Conservation (phyloP, 1,140 invertebrate genomes). For the Apis cerana region DNA sequence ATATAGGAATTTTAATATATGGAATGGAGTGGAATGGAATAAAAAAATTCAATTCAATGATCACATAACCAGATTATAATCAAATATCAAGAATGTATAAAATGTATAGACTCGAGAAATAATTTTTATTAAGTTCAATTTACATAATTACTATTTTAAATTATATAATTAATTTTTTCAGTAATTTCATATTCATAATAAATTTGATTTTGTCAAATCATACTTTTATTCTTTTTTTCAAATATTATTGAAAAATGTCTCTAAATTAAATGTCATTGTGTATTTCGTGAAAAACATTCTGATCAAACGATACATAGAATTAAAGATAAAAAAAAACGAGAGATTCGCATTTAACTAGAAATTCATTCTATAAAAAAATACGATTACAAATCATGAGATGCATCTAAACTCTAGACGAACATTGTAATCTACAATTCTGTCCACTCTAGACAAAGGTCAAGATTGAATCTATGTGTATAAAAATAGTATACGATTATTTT, state of each 20-base stretch:
- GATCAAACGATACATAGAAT: neutral
- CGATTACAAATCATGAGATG: too few species aligned
- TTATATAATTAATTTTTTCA: neutral
- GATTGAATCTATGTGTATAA: conserved; percentile 46
- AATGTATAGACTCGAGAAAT: neutral
- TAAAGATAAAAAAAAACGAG: neutral
- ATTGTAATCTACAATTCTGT: conserved; percentile 30
- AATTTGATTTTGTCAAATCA: neutral
- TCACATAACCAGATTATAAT: too few species aligned
- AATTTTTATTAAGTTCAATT: neutral
- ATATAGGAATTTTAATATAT: too few species aligned
- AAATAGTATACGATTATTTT: conserved; percentile 45
- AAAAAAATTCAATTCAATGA: too few species aligned
- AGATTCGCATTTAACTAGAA: conserved; percentile 10
- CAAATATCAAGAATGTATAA: neutral
- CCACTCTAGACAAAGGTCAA: conserved; percentile 53
- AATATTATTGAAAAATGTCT: neutral
- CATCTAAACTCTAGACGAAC: neutral
- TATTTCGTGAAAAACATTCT: neutral
- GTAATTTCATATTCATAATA: neutral
- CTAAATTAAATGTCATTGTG: neutral
- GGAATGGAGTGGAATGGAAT: too few species aligned
- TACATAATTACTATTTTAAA: neutral
- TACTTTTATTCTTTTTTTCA: neutral
- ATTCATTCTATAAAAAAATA: neutral